Percentiles rank a stretch among this genome's conserved stretches.
These are phyloP conservation scores for Cordylochernes scorpioides DNA, from an alignment of 2,888 invertebrate species.

Conservation along the genomic window DNA sequence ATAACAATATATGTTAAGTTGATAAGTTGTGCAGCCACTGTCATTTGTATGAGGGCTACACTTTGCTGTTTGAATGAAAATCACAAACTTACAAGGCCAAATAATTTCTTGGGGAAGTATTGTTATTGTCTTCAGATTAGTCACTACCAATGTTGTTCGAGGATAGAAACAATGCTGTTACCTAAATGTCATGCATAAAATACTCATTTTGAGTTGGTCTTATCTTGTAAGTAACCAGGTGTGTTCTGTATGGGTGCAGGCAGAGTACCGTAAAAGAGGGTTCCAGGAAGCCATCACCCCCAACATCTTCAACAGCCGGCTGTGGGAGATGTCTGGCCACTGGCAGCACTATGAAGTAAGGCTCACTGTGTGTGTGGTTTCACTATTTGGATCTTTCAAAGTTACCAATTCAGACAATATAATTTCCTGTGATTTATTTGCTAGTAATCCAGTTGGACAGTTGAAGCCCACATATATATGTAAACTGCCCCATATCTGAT, in stretches of 20 bases:
- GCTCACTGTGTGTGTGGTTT: background rate
- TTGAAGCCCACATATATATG: too few relatives aligned
- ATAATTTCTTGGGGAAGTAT: background rate
- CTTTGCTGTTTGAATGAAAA: too few relatives aligned
- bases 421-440: background rate
- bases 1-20: too few relatives aligned
- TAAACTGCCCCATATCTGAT: too few relatives aligned
- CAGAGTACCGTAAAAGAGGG: conserved; percentile 65
- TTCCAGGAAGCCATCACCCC: conserved; percentile 85
- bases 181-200: too few relatives aligned
- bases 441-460: background rate
- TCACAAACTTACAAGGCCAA: too few relatives aligned
- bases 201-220: too few relatives aligned
- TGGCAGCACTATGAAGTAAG: conserved; percentile 78
- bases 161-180: background rate
- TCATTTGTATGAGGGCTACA: too few relatives aligned
- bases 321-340: conserved; percentile 95
- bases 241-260: conserved; percentile 19
- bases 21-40: too few relatives aligned
- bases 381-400: background rate
- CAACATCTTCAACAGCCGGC: conserved; percentile 76
- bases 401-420: background rate
- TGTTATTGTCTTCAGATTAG: background rate
- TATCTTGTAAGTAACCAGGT: background rate
- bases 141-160: background rate